phyloP scores from a whole-genome alignment of 2,888 invertebrate genomes.

The Neoitamus cyanurus region DNA sequence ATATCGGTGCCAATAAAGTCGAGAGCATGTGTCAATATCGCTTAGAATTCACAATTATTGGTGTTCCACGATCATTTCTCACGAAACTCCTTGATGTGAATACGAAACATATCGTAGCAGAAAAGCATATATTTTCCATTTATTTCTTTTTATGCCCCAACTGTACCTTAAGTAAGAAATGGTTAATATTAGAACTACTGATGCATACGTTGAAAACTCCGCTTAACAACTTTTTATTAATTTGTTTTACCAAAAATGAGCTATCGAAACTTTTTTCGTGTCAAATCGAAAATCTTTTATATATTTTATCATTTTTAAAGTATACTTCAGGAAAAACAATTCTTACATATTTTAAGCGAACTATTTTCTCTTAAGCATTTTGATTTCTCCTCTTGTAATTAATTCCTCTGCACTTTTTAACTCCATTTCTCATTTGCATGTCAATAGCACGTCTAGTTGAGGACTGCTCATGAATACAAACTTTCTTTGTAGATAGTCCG shows the following conservation, averaged over 20 bases:
- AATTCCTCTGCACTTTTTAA: background rate
- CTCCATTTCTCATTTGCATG: constrained; percentile 26
- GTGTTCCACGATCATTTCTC: too few relatives aligned
- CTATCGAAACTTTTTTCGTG: too few relatives aligned
- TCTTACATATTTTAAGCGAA: background rate
- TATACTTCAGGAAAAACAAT: background rate
- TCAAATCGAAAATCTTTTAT: background rate
- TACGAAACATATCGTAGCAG: too few relatives aligned
- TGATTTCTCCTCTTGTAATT: background rate
- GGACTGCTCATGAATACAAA: constrained; percentile 9
- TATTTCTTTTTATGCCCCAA: too few relatives aligned
- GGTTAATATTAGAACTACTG: too few relatives aligned
- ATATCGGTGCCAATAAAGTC: too few relatives aligned
- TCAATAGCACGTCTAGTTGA: constrained; percentile 31
- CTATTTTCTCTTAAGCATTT: background rate
- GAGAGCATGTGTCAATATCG: too few relatives aligned
- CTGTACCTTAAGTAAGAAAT: too few relatives aligned
- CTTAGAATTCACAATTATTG: too few relatives aligned
- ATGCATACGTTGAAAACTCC: too few relatives aligned
- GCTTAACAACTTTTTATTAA: background rate
- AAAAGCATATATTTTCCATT: too few relatives aligned
- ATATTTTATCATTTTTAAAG: background rate
- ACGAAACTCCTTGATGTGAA: too few relatives aligned
- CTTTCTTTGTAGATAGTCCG: constrained; percentile 21
- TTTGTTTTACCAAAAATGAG: background rate